Conservation (phyloP, 2,113 vertebrate genomes). For the Rousettus leschenaultii region DNA sequence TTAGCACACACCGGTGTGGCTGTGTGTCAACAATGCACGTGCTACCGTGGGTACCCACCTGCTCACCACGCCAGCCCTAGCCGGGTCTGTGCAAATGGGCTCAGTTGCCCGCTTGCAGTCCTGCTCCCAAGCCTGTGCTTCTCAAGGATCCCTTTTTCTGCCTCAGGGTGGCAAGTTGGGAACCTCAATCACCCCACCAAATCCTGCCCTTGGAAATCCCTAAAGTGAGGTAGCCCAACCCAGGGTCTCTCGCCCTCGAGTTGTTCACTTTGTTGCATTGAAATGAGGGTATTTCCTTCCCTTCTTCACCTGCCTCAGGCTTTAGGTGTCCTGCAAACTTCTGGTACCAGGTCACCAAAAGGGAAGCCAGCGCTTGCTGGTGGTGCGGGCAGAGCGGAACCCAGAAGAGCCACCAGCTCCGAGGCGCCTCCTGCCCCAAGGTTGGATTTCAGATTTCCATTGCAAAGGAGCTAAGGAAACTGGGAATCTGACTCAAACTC, state of each 20-base stretch:
- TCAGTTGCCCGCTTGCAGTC: conserved; percentile 13
- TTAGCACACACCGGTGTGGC: conserved; percentile 60
- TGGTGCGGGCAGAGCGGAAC: conserved; percentile 25
- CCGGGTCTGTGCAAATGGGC: conserved; percentile 16
- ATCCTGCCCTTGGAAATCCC: conserved; percentile 58
- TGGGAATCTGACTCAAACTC: conserved; percentile 78
- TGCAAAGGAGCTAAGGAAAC: conserved; percentile 74
- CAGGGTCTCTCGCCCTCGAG: conserved; percentile 11
- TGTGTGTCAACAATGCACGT: conserved; percentile 73
- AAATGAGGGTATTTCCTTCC: conserved; percentile 17
- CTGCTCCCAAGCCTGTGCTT: conserved; percentile 11
- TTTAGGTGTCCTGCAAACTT: conserved; percentile 49
- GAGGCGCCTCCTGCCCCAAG: conserved; percentile 59
- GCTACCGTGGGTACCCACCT: conserved; percentile 62
- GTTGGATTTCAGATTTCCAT: conserved; percentile 81
- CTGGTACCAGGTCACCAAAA: conserved; percentile 65
- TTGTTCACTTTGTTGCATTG: conserved; percentile 48
- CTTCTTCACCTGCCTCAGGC: not conserved
- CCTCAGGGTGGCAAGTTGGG: conserved; percentile 17
- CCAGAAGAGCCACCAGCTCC: conserved; percentile 46
- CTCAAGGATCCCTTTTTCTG: not conserved
- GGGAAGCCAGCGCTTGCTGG: not conserved
- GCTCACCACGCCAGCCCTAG: conserved; percentile 61
- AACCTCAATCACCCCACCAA: conserved; percentile 44
- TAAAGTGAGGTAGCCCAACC: conserved; percentile 38